Base-by-base conservation (phyloP, 2,888 invertebrate species). In the Gandaritis pyraliata region DNA sequence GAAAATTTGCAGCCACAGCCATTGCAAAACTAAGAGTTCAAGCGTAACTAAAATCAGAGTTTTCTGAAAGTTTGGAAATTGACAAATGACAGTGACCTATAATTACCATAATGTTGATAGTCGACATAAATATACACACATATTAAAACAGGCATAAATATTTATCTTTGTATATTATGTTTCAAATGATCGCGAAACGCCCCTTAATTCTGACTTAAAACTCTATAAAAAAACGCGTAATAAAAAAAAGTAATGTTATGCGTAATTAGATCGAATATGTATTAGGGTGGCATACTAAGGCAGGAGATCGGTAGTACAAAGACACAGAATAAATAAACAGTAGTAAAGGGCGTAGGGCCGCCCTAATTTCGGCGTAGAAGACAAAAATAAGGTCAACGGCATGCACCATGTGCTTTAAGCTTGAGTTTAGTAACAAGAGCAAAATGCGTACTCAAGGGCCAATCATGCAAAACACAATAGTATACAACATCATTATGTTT, bases 241-340 rank as follows among this genome's bases (percentile, higher is more conserved):
- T 13, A 60, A 71, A 70, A 67, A 54, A 72, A 69, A 73, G 78
- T 89, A 91, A 92, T 91, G 88, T 91, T 91, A 92, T 92, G 92
- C 93, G 92, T 92, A 92, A 93, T 91, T 92, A 92, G 90, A 90
- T 87, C 88, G 87, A 86, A 85, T 82, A 85, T 82, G 87, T 90
- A 90, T 78, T 79, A 92, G 92, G 93, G 78, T 65, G 85, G 66
- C 92, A 93, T 91, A 87, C 74, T 72, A 66, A 58, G 62, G 65
- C 64, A 73, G 77, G 76, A 77, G 74, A 67, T 65, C 51, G 64
- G 69, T 68, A 43, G 58, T 72, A 71, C 58, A 66, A 66, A 41
- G 33, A 36, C 50, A 51, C 57, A 66, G 65, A 53, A 47, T 59
- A 61, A 30, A 36, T 46, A 39, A 51, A 48, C n/a, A 47, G 29